Evolutionary conservation across 2,888 invertebrate species (phyloP).

Genomic region (Bembecia ichneumoniformis): DNA sequence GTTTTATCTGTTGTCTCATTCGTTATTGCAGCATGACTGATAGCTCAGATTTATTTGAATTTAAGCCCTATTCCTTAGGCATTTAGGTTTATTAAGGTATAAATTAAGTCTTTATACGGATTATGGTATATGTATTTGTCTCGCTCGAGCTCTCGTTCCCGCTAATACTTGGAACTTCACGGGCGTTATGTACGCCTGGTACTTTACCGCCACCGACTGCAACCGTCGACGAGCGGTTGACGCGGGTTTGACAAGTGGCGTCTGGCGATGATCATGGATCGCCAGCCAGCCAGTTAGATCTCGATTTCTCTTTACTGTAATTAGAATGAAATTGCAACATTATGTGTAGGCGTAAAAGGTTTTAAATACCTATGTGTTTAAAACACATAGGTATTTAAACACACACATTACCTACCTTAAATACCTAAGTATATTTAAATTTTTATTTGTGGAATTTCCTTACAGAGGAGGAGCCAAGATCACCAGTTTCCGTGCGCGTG

Average conservation of each 20-base stretch:
- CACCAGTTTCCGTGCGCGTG: conserved; percentile 54
- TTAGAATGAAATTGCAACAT: too few species aligned
- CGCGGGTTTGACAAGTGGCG: conserved; percentile 61
- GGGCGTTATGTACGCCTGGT: conserved; percentile 54
- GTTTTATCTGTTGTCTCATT: conserved; percentile 30
- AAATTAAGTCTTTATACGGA: conserved; percentile 16
- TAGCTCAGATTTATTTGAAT: conserved; percentile 19
- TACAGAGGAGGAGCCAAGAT: conserved; percentile 52
- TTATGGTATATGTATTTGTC: conserved; percentile 21
- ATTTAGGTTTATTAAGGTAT: conserved; percentile 27
- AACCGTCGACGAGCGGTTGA: conserved; percentile 64
- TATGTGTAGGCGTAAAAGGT: too few species aligned
- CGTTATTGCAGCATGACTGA: conserved; percentile 45
- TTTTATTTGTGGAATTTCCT: not conserved
- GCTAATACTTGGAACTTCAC: conserved; percentile 24
- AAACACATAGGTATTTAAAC: too few species aligned
- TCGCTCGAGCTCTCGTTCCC: conserved; percentile 33
- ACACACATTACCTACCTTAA: too few species aligned
- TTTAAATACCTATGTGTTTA: too few species aligned
- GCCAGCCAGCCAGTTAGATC: too few species aligned
- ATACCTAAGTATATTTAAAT: too few species aligned
- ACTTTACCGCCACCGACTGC: conserved; percentile 69
- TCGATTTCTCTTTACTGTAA: too few species aligned
- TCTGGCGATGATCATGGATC: conserved; percentile 21
- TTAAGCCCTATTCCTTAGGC: conserved; percentile 18